These are phyloP conservation scores for Drosophila kuntzei DNA, from an alignment of 2,888 invertebrate species.

Conservation along the genomic window DNA sequence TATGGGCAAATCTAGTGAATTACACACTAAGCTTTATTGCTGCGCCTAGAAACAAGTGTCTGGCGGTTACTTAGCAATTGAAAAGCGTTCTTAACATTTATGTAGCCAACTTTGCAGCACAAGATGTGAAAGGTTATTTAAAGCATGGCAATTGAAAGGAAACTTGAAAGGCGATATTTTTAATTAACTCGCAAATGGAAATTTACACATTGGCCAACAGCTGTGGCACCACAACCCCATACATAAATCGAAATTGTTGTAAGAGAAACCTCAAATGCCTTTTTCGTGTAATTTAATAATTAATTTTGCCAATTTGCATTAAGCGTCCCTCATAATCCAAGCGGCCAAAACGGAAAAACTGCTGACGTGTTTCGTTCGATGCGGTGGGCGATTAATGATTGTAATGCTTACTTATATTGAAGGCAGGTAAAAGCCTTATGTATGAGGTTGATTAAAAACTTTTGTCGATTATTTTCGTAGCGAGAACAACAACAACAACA, in stretches of 20 bases:
- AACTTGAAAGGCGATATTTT: slow-evolving; percentile 19
- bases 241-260: slow-evolving; percentile 46
- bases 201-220: slow-evolving; percentile 39
- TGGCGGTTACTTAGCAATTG: slow-evolving; percentile 14
- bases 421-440: slow-evolving; percentile 24
- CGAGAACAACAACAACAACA: slow-evolving; percentile 39
- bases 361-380: slow-evolving; percentile 47
- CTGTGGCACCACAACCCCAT: too few species aligned
- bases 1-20: neutral
- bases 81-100: slow-evolving; percentile 8
- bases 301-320: slow-evolving; percentile 80
- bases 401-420: slow-evolving; percentile 40
- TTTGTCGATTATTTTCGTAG: slow-evolving; percentile 72
- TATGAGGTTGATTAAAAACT: slow-evolving; percentile 76
- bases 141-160: slow-evolving; percentile 10
- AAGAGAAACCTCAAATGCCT: slow-evolving; percentile 65
- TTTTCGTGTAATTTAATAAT: slow-evolving; percentile 79
- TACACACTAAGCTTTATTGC: slow-evolving; percentile 15
- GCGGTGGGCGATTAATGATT: slow-evolving; percentile 43
- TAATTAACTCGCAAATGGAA: slow-evolving; percentile 50
- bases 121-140: neutral
- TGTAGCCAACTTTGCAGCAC: slow-evolving; percentile 5
- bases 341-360: slow-evolving; percentile 39
- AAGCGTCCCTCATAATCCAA: slow-evolving; percentile 58
- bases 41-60: slow-evolving; percentile 11